Base-by-base conservation (phyloP, 2,113 vertebrate genomes). In the Pimephales promelas region DNA sequence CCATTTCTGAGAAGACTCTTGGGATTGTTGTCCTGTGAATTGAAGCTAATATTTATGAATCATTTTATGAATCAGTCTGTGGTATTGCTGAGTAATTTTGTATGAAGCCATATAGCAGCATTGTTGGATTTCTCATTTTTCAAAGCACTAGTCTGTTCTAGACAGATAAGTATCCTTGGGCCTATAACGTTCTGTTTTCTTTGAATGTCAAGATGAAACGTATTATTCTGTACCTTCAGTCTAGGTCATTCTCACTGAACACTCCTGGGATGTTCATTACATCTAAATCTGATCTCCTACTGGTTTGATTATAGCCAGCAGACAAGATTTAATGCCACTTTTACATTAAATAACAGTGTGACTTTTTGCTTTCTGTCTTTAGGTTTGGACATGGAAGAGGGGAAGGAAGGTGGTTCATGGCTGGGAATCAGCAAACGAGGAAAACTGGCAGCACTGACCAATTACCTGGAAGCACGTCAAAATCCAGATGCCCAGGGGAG, bases 361-460 rank as follows among this genome's bases (percentile, higher is more conserved):
- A 24, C 6, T 59, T 14, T 71, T 7, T 47, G 34, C 49, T 47
- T 81, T 72, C 22, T 49, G 13, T 62, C 10, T 34, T 77, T 91
- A 99, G 97, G 98, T 80, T 91, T 99, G 84, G 98, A 99, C 90
- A 94, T 97, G 95, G 97, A 98, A 81, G 93, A 94, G 87, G 97
- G 97, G 20, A 97, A 94, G 88, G 96, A 97, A 93, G 97, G 98
- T 31, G 98, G 98, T 2, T 96, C 98, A 0, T 99, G 98, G 98
- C 93, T 99, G 85, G 97, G 98, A 56, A 96, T 99, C 91, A 98
- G 83, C 91, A 98, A 95, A 24, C 92, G 94, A 62, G 97, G 98
- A 54, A 98, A 96, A 88, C 92, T 99, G 89, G 95, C 96, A 0
- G 96, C 95, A 0, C 94, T 99, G 87, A 99, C 98, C 81, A 99